A percentile compares a stretch with the other conserved stretches of the same genome.
Evolutionary conservation across 2,797 vertebrate species (phyloP).

Genomic region (Halcyon smyrnensis): DNA sequence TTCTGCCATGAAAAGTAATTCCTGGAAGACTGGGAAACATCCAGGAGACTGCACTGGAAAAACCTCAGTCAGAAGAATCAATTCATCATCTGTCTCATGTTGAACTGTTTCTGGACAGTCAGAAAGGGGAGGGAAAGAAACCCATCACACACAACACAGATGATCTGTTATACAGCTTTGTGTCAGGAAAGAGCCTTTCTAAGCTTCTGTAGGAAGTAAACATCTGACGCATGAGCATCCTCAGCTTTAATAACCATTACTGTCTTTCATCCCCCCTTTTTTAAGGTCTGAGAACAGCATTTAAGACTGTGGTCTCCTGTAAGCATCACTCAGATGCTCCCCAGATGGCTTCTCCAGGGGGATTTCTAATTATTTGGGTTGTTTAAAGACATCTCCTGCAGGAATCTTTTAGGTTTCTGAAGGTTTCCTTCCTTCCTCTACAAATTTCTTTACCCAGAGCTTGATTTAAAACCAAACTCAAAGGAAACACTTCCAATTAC

Average conservation of each 20-base stretch:
- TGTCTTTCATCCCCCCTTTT: neutral
- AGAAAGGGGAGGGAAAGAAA: neutral
- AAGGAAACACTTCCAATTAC: constrained; percentile 30
- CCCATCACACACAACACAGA: neutral
- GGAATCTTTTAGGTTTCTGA: constrained; percentile 6
- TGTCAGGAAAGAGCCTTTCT: neutral
- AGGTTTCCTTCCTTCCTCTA: constrained; percentile 35
- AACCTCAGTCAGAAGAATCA: neutral
- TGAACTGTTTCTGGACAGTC: neutral
- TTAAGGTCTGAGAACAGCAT: neutral
- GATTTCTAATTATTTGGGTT: constrained; percentile 8
- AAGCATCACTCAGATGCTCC: constrained; percentile 17
- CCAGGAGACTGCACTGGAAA: neutral
- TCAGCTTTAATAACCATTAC: constrained; percentile 40
- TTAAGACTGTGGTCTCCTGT: neutral
- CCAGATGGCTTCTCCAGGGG: constrained; percentile 38
- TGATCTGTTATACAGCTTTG: constrained; percentile 18
- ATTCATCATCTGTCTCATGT: neutral
- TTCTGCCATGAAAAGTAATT: neutral
- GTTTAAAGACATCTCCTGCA: constrained; percentile 1
- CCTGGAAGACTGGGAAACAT: neutral
- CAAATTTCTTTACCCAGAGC: constrained; percentile 15
- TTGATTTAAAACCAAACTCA: constrained; percentile 29
- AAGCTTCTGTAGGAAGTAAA: constrained; percentile 5
- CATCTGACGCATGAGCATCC: neutral